A percentile compares a stretch with the other conserved stretches of the same genome.
Evolutionary conservation across 2,113 vertebrate genomes (phyloP).

Genomic region (Oncorhynchus mykiss): DNA sequence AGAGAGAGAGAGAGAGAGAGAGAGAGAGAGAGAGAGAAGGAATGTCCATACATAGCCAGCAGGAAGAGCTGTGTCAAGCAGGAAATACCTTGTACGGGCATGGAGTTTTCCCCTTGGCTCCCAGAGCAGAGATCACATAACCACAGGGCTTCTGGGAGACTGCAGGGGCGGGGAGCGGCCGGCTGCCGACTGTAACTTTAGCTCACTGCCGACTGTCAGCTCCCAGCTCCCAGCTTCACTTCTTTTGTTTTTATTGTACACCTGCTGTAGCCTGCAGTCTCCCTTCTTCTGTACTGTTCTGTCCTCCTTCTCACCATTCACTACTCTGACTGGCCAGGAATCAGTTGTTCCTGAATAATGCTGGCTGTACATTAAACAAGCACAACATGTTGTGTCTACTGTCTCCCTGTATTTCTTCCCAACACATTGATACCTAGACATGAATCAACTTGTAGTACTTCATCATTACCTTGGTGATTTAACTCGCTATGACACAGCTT

Average conservation of each 20-base stretch:
- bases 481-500: no score
- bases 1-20: background rate
- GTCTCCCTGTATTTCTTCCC: background rate
- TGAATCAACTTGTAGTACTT: no score
- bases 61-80: constrained; percentile 78
- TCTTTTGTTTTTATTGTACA: background rate
- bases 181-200: no score
- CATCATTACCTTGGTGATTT: no score
- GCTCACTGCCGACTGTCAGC: no score
- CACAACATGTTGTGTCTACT: background rate
- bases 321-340: background rate
- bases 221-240: background rate
- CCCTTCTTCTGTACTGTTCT: no score
- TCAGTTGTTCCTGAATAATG: no score
- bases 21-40: constrained; percentile 32
- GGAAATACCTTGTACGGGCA: constrained; percentile 79
- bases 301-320: background rate
- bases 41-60: constrained; percentile 81
- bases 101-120: constrained; percentile 72
- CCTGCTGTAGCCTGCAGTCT: no score
- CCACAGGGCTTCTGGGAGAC: constrained; percentile 64
- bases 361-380: no score
- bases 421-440: background rate
- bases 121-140: constrained; percentile 73
- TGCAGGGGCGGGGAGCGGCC: constrained; percentile 57